A percentile compares a stretch with the other conserved stretches of the same genome.
Conservation (phyloP, 30 jellyfish, hydroid and myxozoan genomes). For the Cassiopea andromeda region DNA sequence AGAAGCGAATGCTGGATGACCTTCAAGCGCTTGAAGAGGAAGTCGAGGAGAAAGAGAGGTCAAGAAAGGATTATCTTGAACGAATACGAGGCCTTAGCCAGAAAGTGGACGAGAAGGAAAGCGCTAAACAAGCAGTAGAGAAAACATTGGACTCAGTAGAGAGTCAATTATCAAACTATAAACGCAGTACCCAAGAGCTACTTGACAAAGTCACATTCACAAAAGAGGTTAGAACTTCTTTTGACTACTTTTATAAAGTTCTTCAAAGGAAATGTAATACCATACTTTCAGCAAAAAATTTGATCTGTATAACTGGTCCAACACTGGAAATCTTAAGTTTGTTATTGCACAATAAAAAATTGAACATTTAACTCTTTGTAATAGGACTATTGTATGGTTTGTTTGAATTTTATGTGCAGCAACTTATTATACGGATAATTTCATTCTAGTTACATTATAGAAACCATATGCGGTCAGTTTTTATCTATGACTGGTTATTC, state of each 20-base stretch:
- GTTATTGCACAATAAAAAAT: too few relatives aligned
- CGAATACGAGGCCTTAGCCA: slow-evolving; percentile 42
- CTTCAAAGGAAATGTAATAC: too few relatives aligned
- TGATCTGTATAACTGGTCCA: too few relatives aligned
- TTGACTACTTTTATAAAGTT: not conserved
- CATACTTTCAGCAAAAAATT: too few relatives aligned
- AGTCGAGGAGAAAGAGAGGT: slow-evolving; percentile 44
- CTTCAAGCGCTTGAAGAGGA: slow-evolving; percentile 53
- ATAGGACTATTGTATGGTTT: too few relatives aligned
- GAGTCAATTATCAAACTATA: slow-evolving; percentile 56
- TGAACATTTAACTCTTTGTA: too few relatives aligned
- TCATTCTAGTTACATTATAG: too few relatives aligned
- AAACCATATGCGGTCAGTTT: too few relatives aligned
- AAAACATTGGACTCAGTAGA: slow-evolving; percentile 52
- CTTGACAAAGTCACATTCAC: slow-evolving; percentile 55
- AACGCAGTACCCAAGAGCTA: slow-evolving; percentile 60
- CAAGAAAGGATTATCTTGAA: slow-evolving; percentile 10
- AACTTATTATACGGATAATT: too few relatives aligned
- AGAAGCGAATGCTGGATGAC: slow-evolving; percentile 59
- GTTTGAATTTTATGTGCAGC: too few relatives aligned
- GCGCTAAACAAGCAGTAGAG: slow-evolving; percentile 50
- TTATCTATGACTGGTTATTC: too few relatives aligned
- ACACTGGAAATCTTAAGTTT: too few relatives aligned
- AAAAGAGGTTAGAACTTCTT: slow-evolving; percentile 38
- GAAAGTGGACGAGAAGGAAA: slow-evolving; percentile 57